Percentiles rank a stretch among this genome's conserved stretches.
Conservation (phyloP, 2,113 vertebrate genomes). For the Elgaria multicarinata region DNA sequence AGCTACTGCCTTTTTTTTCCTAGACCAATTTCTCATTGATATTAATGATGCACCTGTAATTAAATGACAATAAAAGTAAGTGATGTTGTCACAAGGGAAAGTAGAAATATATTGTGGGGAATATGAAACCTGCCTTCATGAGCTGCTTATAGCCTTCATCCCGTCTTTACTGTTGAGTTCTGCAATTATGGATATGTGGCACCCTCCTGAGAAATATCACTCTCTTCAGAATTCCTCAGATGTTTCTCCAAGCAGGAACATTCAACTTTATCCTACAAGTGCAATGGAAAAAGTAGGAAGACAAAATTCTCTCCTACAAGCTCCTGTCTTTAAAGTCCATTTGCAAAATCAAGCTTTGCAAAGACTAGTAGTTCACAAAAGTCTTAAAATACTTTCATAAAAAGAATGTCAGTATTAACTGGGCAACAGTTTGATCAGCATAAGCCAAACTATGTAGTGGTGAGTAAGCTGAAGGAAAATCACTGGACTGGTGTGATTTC, state of each 20-base stretch:
- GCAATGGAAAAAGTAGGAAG: not conserved
- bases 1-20: not conserved
- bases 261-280: not conserved
- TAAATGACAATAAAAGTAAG: constrained; percentile 9
- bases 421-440: not conserved
- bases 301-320: not conserved
- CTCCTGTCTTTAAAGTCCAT: not conserved
- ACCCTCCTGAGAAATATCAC: not conserved
- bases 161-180: not conserved
- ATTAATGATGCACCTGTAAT: constrained; percentile 5
- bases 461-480: not conserved
- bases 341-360: not conserved
- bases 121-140: not conserved
- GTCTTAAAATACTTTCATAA: no score
- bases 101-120: not conserved
- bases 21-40: constrained; percentile 23
- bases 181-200: no score
- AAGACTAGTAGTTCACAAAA: not conserved
- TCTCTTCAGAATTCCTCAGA: not conserved
- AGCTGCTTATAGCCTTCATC: no score
- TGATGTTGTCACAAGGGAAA: not conserved
- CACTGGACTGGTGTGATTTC: not conserved
- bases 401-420: not conserved
- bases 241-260: not conserved
- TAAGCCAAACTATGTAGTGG: not conserved